Conservation (phyloP, 2,113 vertebrate species). For the Corythaeola cristata region DNA sequence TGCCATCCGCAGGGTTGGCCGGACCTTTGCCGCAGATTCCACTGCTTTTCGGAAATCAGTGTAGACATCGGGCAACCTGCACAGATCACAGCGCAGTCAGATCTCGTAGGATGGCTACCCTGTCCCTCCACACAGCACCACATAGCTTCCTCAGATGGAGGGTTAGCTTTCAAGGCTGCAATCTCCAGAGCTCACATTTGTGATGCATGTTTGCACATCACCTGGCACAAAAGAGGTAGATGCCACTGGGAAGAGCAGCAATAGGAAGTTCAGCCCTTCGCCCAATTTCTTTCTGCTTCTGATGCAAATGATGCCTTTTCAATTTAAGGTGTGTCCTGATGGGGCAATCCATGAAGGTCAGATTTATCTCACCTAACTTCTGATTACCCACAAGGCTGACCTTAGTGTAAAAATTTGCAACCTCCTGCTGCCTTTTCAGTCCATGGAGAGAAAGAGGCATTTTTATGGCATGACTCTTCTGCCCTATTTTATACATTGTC, state of each 20-base stretch:
- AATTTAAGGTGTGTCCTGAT: not conserved
- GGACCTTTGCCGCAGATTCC: constrained; percentile 72
- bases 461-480: not conserved
- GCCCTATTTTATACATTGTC: not conserved
- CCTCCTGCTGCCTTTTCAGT: not conserved
- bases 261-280: not conserved
- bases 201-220: not conserved
- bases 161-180: not conserved
- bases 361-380: not conserved
- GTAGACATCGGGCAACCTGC: constrained; percentile 83
- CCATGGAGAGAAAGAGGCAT: not conserved
- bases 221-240: not conserved
- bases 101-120: not conserved
- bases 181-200: not conserved
- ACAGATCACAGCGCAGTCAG: not conserved
- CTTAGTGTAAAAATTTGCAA: not conserved
- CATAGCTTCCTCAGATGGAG: not conserved
- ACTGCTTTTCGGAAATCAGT: constrained; percentile 82
- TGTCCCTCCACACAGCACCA: not conserved
- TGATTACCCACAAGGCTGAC: not conserved
- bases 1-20: constrained; percentile 58
- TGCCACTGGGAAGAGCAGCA: not conserved
- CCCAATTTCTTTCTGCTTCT: not conserved
- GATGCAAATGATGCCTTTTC: not conserved
- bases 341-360: not conserved